Conservation (phyloP, 2,797 vertebrate genomes). For the Onychomys arenicola region DNA sequence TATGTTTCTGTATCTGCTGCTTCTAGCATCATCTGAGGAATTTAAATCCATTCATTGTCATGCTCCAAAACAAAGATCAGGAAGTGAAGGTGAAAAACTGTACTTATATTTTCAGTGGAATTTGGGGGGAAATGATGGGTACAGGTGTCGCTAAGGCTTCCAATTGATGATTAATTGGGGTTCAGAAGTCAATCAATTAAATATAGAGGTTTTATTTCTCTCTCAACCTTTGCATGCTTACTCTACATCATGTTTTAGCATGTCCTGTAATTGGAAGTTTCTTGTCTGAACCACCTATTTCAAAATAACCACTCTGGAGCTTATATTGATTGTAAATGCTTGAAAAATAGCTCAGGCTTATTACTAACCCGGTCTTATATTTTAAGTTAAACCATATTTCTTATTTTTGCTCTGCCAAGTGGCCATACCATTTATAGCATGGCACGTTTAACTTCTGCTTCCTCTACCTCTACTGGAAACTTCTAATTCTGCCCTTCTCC, state of each 20-base stretch:
- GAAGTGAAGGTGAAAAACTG: not conserved
- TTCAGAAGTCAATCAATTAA: not conserved
- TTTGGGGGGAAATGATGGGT: not conserved
- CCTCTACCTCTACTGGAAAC: too few relatives aligned
- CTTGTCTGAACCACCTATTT: too few relatives aligned
- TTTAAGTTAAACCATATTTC: too few relatives aligned
- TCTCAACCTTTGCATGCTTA: not conserved
- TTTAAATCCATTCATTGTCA: not conserved
- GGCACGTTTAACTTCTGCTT: too few relatives aligned
- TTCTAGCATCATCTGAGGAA: not conserved
- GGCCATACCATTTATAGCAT: too few relatives aligned
- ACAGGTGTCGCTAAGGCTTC: not conserved
- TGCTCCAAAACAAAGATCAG: not conserved
- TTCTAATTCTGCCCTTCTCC: too few relatives aligned
- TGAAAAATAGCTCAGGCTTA: too few relatives aligned
- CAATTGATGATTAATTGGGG: not conserved
- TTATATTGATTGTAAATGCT: too few relatives aligned
- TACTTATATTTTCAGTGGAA: not conserved
- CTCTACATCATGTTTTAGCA: not conserved
- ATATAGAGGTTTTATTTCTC: not conserved
- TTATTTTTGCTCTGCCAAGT: too few relatives aligned
- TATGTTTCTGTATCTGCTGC: not conserved
- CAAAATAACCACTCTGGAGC: too few relatives aligned
- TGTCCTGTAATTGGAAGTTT: too few relatives aligned
- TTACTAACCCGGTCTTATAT: too few relatives aligned